A percentile compares a stretch with the other conserved stretches of the same genome.
Conservation (phyloP, 2,113 vertebrate species). For the Ivindomyrus marchei region DNA sequence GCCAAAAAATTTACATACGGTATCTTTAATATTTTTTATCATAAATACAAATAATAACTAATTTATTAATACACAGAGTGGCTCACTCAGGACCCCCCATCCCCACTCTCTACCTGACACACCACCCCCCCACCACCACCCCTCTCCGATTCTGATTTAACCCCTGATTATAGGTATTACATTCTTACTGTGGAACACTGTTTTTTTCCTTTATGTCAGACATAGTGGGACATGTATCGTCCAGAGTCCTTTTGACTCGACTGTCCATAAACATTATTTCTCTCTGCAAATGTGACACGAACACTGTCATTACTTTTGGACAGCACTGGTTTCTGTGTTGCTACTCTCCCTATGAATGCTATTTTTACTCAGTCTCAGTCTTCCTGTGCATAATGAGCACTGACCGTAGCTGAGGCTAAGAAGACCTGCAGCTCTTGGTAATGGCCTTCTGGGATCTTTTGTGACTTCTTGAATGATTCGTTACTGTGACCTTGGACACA, state of each 20-base stretch:
- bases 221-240: neutral
- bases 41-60: neutral
- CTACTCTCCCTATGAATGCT: neutral
- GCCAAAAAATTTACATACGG: neutral
- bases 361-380: neutral
- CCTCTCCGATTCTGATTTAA: neutral
- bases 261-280: neutral
- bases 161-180: neutral
- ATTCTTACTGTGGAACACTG: neutral
- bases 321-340: neutral
- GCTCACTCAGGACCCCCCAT: neutral
- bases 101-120: neutral
- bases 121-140: no score
- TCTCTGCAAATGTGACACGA: neutral
- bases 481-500: neutral
- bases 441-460: neutral
- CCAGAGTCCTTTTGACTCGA: neutral
- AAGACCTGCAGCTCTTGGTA: neutral
- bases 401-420: neutral
- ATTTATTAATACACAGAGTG: neutral
- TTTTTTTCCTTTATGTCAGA: neutral
- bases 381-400: neutral
- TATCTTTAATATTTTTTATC: neutral
- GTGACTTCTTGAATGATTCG: neutral
- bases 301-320: neutral